phyloP scores from a whole-genome alignment of 2,888 invertebrate species.

The Acanthococcus lagerstroemiae region DNA sequence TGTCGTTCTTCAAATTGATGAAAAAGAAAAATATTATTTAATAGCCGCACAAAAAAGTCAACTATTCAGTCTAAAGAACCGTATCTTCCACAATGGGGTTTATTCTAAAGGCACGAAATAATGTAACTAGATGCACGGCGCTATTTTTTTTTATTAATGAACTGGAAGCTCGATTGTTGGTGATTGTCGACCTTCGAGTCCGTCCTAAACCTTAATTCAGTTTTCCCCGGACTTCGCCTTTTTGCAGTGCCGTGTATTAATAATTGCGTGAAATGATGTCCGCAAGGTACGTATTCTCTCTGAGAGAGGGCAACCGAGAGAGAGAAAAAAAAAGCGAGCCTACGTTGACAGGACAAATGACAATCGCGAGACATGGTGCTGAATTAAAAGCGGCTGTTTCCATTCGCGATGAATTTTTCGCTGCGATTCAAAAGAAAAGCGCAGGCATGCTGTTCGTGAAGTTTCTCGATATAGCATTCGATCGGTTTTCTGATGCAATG shows the following conservation, averaged over 20 bases:
- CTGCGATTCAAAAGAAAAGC: neutral
- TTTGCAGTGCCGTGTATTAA: neutral
- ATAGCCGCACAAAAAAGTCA: no score
- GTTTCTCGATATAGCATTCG: neutral
- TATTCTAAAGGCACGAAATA: no score
- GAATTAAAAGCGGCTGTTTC: neutral
- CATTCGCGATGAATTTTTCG: neutral
- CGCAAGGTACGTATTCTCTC: neutral
- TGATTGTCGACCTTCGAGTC: slow-evolving; percentile 16
- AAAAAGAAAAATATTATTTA: no score
- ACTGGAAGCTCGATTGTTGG: slow-evolving; percentile 18
- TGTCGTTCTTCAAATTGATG: no score
- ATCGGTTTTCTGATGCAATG: no score
- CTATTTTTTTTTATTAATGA: slow-evolving; percentile 11
- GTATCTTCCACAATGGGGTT: no score
- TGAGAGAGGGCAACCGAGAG: neutral
- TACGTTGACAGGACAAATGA: neutral
- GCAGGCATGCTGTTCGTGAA: neutral
- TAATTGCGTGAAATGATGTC: neutral
- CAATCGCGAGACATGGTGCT: neutral
- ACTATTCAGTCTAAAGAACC: no score
- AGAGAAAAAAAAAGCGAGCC: neutral
- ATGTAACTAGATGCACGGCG: no score
- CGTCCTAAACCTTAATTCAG: slow-evolving; percentile 25
- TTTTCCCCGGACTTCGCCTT: neutral